A percentile compares a stretch with the other conserved stretches of the same genome.
Evolutionary conservation across 2,888 invertebrate species (phyloP).

Genomic region (Apodemia duryi): DNA sequence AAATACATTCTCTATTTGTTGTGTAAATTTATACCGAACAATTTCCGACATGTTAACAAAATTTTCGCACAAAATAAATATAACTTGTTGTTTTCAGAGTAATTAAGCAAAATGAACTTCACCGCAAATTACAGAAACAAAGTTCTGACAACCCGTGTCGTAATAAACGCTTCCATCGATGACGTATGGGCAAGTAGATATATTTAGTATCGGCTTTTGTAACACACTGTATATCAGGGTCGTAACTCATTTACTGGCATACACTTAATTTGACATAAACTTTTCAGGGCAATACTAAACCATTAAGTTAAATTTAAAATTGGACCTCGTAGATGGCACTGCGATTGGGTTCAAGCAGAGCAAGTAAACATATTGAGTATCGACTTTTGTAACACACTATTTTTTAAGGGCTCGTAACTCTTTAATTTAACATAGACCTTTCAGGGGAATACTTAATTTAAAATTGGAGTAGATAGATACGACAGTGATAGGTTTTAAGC

Average conservation of each 20-base stretch:
- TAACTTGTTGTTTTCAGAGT: conserved; percentile 11
- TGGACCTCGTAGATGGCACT: background rate
- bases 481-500: too few species aligned
- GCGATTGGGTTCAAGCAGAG: too few species aligned
- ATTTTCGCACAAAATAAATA: background rate
- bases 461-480: too few species aligned
- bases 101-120: conserved; percentile 12
- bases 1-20: background rate
- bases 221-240: conserved; percentile 28
- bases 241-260: conserved; percentile 36
- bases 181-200: conserved; percentile 10
- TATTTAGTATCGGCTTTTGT: conserved; percentile 12
- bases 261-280: conserved; percentile 36
- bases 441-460: background rate
- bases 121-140: conserved; percentile 22
- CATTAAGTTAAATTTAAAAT: background rate
- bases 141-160: conserved; percentile 22
- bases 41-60: background rate
- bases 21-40: background rate
- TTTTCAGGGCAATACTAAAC: background rate
- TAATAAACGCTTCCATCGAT: conserved; percentile 11
- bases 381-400: background rate
- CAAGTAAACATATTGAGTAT: background rate
- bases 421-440: background rate
- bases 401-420: background rate